phyloP scores from a whole-genome alignment of 2,113 vertebrate species.

The Gallinago paraguaiae region DNA sequence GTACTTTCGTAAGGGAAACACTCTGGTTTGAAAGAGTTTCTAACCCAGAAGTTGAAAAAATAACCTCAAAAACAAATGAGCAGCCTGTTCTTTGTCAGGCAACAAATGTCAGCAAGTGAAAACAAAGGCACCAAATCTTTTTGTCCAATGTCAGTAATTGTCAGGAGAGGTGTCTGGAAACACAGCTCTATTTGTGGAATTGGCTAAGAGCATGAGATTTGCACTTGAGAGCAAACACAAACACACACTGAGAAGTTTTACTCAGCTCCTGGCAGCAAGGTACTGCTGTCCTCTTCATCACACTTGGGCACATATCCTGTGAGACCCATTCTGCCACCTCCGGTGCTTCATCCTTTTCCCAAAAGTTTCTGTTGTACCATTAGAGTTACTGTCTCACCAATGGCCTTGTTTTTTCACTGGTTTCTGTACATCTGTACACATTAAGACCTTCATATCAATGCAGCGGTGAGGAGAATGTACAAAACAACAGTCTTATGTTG shows the following conservation, averaged over 20 bases:
- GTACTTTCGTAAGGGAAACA: not conserved
- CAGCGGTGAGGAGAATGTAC: not conserved
- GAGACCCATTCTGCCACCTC: not conserved
- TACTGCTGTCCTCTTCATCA: not conserved
- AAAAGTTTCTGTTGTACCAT: not conserved
- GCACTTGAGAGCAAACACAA: not conserved
- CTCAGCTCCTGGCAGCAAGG: not conserved
- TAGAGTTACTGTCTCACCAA: not conserved
- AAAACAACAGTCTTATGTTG: not conserved
- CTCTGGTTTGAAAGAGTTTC: not conserved
- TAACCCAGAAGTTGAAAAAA: not conserved
- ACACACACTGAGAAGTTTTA: not conserved
- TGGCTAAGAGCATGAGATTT: not conserved
- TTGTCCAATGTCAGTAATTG: not conserved
- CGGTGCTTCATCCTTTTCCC: not conserved
- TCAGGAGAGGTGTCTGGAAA: not conserved
- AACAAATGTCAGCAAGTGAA: not conserved
- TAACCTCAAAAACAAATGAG: not conserved
- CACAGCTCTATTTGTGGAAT: not conserved
- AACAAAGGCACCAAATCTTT: not conserved
- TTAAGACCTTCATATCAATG: not conserved
- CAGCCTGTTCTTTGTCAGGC: not conserved
- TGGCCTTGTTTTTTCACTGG: fast-evolving
- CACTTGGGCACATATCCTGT: not conserved
- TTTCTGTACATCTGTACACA: not conserved